Base-by-base conservation (phyloP, 2,888 invertebrate genomes). In the Drosophila tripunctata region DNA sequence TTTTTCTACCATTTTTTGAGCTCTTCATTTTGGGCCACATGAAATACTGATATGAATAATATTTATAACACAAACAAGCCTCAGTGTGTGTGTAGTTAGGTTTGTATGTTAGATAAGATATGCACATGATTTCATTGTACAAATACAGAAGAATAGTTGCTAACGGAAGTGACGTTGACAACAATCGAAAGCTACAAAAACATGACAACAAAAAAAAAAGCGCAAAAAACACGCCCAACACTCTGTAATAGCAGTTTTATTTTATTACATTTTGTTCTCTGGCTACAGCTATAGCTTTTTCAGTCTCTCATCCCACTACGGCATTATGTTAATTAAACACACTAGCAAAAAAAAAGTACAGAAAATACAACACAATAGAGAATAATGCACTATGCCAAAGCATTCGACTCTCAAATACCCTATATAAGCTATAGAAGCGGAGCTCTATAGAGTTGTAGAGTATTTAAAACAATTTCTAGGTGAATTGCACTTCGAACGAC, bases 91-190 rank as follows among this genome's bases (percentile, higher is more conserved):
- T 17, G 15, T 27, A 7, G 24, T 2, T 24, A 35, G 40, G 22
- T 63, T 14, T 51, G 22, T 54, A 15, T 58, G 54, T 62, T 68
- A 81, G 80, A 81, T 81, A 81, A 81, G 84, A 84, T 81, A 81
- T 76, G 76, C 82, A 76, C 82, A 84, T 83, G 80, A 80, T 83
- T 76, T 69, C 76, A 75, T 72, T 75, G 72, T 75, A 58, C 61
- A 72, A 68, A 72, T 48, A 72, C 54, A 52, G 52, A 31, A 41
- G 41, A 67, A 64, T 60, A 40, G 55, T 73, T 67, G 64, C 70
- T 38, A 68, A 58, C 80, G 83, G 79, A 80, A 83, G 72, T 83
- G 84, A 63, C 79, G 65, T 60, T 74, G 73, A 69, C 75, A 81
- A 64, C 65, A 75, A 66, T 66, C 40, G 31, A 63, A 51, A 52